phyloP scores from a whole-genome alignment of 2,888 invertebrate genomes.

The Aplocera efformata region DNA sequence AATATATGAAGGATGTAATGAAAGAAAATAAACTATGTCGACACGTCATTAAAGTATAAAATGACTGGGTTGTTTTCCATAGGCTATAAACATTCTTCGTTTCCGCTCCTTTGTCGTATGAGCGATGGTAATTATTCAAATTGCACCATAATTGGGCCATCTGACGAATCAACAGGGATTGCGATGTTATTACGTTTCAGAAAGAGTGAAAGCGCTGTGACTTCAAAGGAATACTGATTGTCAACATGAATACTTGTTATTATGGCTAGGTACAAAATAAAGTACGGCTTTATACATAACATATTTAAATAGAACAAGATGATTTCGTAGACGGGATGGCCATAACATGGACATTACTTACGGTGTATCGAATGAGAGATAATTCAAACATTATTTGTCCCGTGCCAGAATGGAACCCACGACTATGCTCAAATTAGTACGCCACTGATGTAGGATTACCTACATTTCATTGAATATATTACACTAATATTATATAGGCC shows the following conservation, averaged over 20 bases:
- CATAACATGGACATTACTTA: too few species aligned
- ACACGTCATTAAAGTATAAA: neutral
- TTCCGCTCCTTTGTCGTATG: conserved; percentile 40
- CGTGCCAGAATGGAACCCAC: too few species aligned
- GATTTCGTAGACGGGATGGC: too few species aligned
- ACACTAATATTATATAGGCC: too few species aligned
- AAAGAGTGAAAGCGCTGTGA: conserved; percentile 15
- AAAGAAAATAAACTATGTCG: too few species aligned
- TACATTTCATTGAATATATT: too few species aligned
- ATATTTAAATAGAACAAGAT: neutral
- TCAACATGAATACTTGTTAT: conserved; percentile 8
- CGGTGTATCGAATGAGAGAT: too few species aligned
- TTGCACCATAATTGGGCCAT: conserved; percentile 25
- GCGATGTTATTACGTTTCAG: conserved; percentile 10
- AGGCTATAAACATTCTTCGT: conserved; percentile 28
- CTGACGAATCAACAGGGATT: conserved; percentile 21
- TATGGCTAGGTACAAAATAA: neutral
- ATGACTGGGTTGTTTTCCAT: neutral
- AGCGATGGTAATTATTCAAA: conserved; percentile 25
- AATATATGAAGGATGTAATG: too few species aligned
- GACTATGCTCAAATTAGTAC: too few species aligned
- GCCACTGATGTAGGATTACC: too few species aligned
- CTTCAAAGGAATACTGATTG: conserved; percentile 13
- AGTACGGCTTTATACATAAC: conserved; percentile 1
- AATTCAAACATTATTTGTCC: too few species aligned